These are phyloP conservation scores for Mylabris phalerata DNA, from an alignment of 1,140 invertebrate genomes.

Conservation along the genomic window DNA sequence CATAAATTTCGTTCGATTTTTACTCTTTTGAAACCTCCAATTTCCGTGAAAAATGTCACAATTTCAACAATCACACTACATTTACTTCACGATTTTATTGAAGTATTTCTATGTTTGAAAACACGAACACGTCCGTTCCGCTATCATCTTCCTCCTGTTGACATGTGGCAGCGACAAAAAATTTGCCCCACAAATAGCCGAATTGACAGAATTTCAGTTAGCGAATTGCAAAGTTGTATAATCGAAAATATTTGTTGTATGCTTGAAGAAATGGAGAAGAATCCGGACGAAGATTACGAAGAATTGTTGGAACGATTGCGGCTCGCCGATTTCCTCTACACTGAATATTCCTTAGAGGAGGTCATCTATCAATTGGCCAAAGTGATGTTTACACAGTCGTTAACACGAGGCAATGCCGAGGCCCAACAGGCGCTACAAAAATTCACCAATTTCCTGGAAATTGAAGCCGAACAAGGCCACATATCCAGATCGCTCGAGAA, in stretches of 20 bases:
- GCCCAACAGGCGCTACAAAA: conserved; percentile 61
- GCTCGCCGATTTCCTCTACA: conserved; percentile 60
- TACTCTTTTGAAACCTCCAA: too few species aligned
- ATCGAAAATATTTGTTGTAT: neutral
- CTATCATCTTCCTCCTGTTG: too few species aligned
- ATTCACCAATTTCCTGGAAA: conserved; percentile 62
- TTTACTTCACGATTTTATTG: too few species aligned
- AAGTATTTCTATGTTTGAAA: too few species aligned
- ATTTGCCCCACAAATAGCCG: too few species aligned
- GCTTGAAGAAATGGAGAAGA: conserved; percentile 7
- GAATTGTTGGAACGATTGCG: conserved; percentile 53
- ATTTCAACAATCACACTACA: too few species aligned
- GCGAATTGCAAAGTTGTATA: too few species aligned
- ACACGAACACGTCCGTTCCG: too few species aligned
- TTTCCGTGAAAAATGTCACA: too few species aligned
- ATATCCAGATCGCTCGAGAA: conserved; percentile 63
- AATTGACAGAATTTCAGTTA: too few species aligned
- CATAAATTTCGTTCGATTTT: too few species aligned
- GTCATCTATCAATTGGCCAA: conserved; percentile 69
- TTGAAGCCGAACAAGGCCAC: conserved; percentile 59
- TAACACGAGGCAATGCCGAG: conserved; percentile 55
- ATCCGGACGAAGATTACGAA: conserved; percentile 49
- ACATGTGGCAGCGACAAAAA: too few species aligned
- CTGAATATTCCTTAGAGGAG: conserved; percentile 65
- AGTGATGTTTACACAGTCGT: conserved; percentile 65